A percentile compares a stretch with the other conserved stretches of the same genome.
These are phyloP conservation scores for Oryzias sinensis DNA, from an alignment of 2,797 vertebrate species.

Conservation along the genomic window DNA sequence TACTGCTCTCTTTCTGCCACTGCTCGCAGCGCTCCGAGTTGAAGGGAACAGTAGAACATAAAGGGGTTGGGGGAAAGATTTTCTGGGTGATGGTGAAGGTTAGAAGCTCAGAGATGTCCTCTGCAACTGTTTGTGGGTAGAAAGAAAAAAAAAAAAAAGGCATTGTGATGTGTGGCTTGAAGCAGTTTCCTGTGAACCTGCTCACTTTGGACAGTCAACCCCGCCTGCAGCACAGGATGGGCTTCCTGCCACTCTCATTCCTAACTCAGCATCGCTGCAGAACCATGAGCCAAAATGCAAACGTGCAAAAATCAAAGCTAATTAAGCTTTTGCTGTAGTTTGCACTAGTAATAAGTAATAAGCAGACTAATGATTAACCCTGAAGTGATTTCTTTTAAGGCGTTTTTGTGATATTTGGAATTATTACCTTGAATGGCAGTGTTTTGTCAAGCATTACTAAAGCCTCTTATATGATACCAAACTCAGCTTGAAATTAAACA, in stretches of 20 bases:
- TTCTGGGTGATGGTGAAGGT: constrained; percentile 37
- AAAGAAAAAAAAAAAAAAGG: not conserved
- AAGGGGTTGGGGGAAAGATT: constrained; percentile 10
- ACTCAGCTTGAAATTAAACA: constrained; percentile 46
- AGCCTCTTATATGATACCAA: constrained; percentile 52
- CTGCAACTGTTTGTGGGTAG: constrained; percentile 7
- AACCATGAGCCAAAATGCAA: constrained; percentile 54
- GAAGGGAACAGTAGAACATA: constrained; percentile 41
- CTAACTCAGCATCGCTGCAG: constrained; percentile 60
- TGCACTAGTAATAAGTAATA: constrained; percentile 75
- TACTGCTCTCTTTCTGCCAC: constrained; percentile 52
- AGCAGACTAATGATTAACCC: constrained; percentile 79
- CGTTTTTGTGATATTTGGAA: constrained; percentile 72
- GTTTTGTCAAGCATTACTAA: constrained; percentile 62
- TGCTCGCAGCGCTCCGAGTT: constrained; percentile 59
- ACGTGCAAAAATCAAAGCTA: constrained; percentile 71
- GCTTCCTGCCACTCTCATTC: constrained; percentile 40
- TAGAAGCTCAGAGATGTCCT: constrained; percentile 18
- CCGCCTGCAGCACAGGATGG: constrained; percentile 37
- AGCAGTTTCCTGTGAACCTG: constrained; percentile 6
- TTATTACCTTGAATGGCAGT: constrained; percentile 61
- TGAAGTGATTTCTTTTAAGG: constrained; percentile 64
- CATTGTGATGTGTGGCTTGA: not conserved
- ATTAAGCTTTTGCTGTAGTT: constrained; percentile 78
- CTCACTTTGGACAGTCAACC: constrained; percentile 14